Base-by-base conservation (phyloP, 1,140 invertebrate species). In the Nasonia vitripennis region DNA sequence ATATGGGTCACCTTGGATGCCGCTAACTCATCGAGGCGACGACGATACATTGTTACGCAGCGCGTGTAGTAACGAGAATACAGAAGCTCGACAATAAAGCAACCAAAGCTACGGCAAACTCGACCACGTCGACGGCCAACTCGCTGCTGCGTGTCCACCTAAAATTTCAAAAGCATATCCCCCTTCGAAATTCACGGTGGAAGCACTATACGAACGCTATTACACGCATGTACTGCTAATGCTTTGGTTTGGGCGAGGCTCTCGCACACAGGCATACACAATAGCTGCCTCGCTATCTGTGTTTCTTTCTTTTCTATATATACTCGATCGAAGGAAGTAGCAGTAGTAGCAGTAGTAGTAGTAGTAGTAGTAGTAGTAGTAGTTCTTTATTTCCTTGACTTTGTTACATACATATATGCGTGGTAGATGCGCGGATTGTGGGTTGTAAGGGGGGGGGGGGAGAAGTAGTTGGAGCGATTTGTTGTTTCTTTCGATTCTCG, bases 301-400 rank as follows among this genome's bases (percentile, higher is more conserved):
- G 14, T 71, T 37, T 27, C 34, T 81, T 31, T 71, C 37, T 81
- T 71, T 81, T 41, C n/a, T n/a, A 7, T n/a, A 62, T 62, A n/a
- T 74, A 74, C 45, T 82, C 70, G 20, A 62, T 82, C 41, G 81
- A 82, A 82, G 71, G n/a, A 73, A 51, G 20, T 45, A 51, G 20
- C 27, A 27, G 27, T 27, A 27, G 27, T 27, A 27, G 34, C 2
- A 34, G 34, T 34, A 34, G n/a, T 81, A 51, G 20, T 45, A 51
- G 37, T 9, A 37, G 34, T 45, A 20, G 51, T 55, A 62, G 55
- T 62, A 20, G 55, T 62, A 17, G 55, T n/a, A 62, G 55, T n/a
- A 37, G 17, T 74, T 74, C 73, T 48, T 77, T 77, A 51, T 55
- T 27, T 55, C 23, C 10, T 71, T 62, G 55, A 62, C 68, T 71